Evolutionary conservation across 1,140 invertebrate species (phyloP).

Genomic region (Ylistrum balloti): DNA sequence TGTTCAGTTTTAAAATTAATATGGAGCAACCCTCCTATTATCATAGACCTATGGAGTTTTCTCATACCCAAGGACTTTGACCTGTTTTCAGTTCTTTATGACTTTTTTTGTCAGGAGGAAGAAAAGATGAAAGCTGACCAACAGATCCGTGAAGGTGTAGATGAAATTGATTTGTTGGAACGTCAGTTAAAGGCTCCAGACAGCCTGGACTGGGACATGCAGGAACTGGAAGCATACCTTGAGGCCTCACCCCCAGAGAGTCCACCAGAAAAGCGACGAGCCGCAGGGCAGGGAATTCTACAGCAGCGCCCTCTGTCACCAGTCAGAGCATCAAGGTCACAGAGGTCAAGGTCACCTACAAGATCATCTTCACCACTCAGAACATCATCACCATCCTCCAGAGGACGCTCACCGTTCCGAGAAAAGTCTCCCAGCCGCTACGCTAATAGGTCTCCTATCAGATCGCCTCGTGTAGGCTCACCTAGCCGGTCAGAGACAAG

Average conservation of each 20-base stretch:
- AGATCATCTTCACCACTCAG: constrained; percentile 55
- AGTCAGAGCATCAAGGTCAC: not conserved
- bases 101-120: not conserved
- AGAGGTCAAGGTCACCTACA: constrained; percentile 63
- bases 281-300: constrained; percentile 44
- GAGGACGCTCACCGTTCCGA: constrained; percentile 60
- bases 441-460: constrained; percentile 46
- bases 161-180: constrained; percentile 66
- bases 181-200: constrained; percentile 59
- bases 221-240: constrained; percentile 72
- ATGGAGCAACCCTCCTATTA: too few relatives aligned
- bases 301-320: constrained; percentile 54
- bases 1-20: not conserved
- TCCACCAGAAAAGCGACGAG: constrained; percentile 71
- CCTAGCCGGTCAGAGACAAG: constrained; percentile 43
- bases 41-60: too few relatives aligned
- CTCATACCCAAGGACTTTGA: too few relatives aligned
- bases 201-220: constrained; percentile 68
- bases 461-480: constrained; percentile 41
- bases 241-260: constrained; percentile 75
- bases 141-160: constrained; percentile 47
- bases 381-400: constrained; percentile 52
- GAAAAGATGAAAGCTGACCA: not conserved
- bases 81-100: too few relatives aligned
- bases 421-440: constrained; percentile 53